Evolutionary conservation across 2,797 vertebrate species (phyloP).

Genomic region (Coregonus sp.): DNA sequence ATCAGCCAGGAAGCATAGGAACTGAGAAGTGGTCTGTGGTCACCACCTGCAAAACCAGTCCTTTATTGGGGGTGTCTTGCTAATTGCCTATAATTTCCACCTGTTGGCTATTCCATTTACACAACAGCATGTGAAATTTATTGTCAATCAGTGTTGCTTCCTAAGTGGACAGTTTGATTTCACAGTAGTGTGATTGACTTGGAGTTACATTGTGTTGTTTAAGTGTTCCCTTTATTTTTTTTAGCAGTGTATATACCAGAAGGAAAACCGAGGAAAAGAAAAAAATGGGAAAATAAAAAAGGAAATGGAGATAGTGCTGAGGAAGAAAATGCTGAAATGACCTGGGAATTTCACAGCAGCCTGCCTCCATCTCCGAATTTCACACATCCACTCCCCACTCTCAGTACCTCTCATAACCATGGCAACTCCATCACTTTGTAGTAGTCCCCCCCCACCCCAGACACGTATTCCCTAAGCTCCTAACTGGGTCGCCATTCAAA

Average conservation of each 20-base stretch:
- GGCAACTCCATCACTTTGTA: slow-evolving; percentile 38
- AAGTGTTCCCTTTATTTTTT: too few species aligned
- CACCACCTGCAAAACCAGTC: too few species aligned
- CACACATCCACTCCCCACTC: slow-evolving; percentile 13
- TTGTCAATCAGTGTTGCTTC: too few species aligned
- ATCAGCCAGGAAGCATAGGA: too few species aligned
- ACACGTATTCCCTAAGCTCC: slow-evolving; percentile 67
- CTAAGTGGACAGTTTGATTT: too few species aligned
- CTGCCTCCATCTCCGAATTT: slow-evolving; percentile 31
- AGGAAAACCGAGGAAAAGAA: not conserved
- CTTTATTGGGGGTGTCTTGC: too few species aligned
- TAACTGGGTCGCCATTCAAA: slow-evolving; percentile 66
- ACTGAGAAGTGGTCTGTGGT: too few species aligned
- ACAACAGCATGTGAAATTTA: too few species aligned
- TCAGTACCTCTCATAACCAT: slow-evolving; percentile 46
- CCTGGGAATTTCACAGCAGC: slow-evolving; percentile 41
- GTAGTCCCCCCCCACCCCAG: slow-evolving; percentile 40
- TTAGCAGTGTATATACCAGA: slow-evolving; percentile 1
- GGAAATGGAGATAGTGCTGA: slow-evolving; percentile 37
- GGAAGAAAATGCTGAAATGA: slow-evolving; percentile 23
- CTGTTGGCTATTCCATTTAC: too few species aligned
- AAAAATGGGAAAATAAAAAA: not conserved
- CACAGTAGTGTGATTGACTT: too few species aligned
- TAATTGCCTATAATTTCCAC: too few species aligned
- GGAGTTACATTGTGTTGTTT: too few species aligned